Evolutionary conservation across 2,888 invertebrate genomes (phyloP).

Genomic region (Chloromyia formosa): DNA sequence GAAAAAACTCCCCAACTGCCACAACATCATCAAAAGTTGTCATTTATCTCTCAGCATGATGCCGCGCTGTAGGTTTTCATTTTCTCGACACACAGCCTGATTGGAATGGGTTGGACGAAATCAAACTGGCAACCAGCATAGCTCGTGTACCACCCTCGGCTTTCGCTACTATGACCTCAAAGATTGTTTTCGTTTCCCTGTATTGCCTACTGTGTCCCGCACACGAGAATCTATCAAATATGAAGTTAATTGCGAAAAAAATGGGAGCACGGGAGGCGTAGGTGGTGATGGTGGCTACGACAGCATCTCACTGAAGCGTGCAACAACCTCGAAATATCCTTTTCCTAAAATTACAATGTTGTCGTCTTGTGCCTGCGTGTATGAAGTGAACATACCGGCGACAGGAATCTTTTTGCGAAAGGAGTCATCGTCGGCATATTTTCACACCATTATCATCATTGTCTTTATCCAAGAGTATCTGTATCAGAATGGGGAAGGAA

Average conservation of each 20-base stretch:
- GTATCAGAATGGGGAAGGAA: not conserved
- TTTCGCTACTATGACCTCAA: conserved; percentile 2
- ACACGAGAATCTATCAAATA: conserved; percentile 19
- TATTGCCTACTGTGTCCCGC: not conserved
- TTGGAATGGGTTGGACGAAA: not conserved
- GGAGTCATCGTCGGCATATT: not conserved
- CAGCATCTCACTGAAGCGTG: not conserved
- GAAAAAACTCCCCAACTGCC: conserved; percentile 24
- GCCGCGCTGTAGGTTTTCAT: conserved; percentile 9
- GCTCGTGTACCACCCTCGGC: not conserved
- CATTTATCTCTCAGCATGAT: conserved; percentile 39
- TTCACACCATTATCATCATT: not conserved
- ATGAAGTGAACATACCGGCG: conserved; percentile 3
- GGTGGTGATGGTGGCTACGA: not conserved
- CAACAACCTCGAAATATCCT: conserved; percentile 34
- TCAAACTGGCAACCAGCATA: too few species aligned
- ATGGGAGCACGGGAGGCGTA: not conserved
- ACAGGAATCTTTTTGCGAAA: conserved; percentile 18
- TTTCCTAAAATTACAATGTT: not conserved
- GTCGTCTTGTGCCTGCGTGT: not conserved
- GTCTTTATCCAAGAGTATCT: not conserved
- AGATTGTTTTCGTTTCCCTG: not conserved
- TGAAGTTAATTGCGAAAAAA: conserved; percentile 37
- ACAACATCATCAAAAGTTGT: conserved; percentile 35
- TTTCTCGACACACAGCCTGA: conserved; percentile 1